Conservation (phyloP, 92 coral and sea anemone species). For the Epizoanthus rinbou region DNA sequence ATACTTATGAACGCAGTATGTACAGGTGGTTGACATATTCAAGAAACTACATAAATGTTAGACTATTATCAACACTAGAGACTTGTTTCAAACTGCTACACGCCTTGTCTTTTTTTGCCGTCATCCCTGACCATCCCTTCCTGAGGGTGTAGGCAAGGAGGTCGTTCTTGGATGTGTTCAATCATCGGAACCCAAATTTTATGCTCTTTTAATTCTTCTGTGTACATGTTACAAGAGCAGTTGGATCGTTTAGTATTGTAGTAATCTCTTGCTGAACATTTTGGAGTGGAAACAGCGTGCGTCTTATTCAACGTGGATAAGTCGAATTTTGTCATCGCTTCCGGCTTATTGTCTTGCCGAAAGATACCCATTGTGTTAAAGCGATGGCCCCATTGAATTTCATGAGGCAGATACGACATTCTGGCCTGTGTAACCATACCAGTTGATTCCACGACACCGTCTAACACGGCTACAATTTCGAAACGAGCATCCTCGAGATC, state of each 20-base stretch:
- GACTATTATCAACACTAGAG: too few relatives aligned
- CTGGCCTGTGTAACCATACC: conserved; percentile 94
- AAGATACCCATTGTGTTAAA: conserved; percentile 58
- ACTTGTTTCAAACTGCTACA: too few relatives aligned
- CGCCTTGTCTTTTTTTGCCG: too few relatives aligned
- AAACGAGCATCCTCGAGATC: conserved; percentile 64
- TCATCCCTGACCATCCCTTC: too few relatives aligned
- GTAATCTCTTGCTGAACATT: conserved; percentile 55
- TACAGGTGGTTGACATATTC: too few relatives aligned
- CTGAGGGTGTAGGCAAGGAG: too few relatives aligned
- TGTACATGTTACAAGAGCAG: conserved; percentile 2
- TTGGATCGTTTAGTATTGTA: conserved; percentile 16
- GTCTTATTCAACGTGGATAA: conserved; percentile 67
- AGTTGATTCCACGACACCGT: conserved; percentile 89
- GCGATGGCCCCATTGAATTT: conserved; percentile 87
- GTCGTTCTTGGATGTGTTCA: not conserved
- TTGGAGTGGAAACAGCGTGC: conserved; percentile 47
- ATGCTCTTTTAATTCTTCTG: not conserved
- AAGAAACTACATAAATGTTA: too few relatives aligned
- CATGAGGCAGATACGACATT: conserved; percentile 83
- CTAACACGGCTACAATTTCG: conserved; percentile 90
- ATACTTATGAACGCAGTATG: too few relatives aligned
- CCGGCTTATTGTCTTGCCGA: conserved; percentile 24
- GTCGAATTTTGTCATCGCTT: conserved; percentile 52
- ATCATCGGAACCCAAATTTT: conserved; percentile 12